Evolutionary conservation across 2,888 invertebrate species (phyloP), one percentile per base, ranked within the genome.

Genomic region (Mesorhabditis sp.): DNA sequence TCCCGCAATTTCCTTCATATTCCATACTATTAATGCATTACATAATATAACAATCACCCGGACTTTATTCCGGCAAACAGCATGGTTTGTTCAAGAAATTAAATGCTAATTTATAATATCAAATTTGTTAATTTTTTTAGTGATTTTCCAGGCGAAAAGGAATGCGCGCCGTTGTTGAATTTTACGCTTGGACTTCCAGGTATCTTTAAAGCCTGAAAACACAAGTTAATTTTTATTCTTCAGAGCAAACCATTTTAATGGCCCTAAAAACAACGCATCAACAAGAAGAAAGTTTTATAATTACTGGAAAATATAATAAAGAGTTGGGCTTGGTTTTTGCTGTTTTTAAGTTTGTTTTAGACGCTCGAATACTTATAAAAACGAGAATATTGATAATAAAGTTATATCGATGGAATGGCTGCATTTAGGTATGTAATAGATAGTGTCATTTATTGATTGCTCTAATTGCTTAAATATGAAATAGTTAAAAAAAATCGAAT

Each of bases 111-210:
- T 50, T 28, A 28, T 28, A 28, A 28, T 28, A 28, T 28, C 28
- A 28, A 28, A 28, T 28, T 28, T 28, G 2, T 28, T 28, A 28
- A 28, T 28, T 28, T 28, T 28, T 50, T 50, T 50, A 10, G 58
- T 2, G 58, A 50, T 50, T 50, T 50, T 2, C 58, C 58, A n/a
- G 58, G 58, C 7, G 58, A 50, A 50, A 50, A 13, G 10, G 58
- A 50, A 50, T 50, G 58, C n/a, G 58, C 58, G n/a, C 58, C 58
- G n/a, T 10, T 50, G 58, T 50, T 50, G n/a, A 50, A 50, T 50
- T 50, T 50, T n/a, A 50, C 58, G n/a, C n/a, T 50, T 10, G 58
- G 58, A 50, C 7, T 50, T n/a, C 58, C 58, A 50, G 58, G 58
- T 50, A 50, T 13, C 7, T n/a, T 13, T 10, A 50, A 13, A n/a